Base-by-base conservation (phyloP, 2,888 invertebrate species). In the Cryptosula pallasiana region DNA sequence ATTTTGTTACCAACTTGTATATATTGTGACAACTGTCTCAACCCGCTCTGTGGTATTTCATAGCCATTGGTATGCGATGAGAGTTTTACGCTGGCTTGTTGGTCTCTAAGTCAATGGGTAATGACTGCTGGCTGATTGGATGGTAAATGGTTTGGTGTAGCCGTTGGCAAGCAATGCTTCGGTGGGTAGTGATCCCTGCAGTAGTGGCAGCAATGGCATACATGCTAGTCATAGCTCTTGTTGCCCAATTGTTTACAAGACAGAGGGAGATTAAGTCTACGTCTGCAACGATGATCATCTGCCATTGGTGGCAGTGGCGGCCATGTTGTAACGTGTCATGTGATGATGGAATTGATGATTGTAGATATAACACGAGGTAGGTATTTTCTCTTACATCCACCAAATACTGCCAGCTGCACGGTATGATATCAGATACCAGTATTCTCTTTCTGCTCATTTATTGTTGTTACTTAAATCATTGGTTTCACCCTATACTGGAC, bases 341-440 rank as follows among this genome's bases (percentile, higher is more conserved):
- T 63, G 27, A 63, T 63, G 63, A 23, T 63, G 63, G 63, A 27
- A 13, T 63, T 63, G 63, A 32, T 63, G 63, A 63, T 63, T 63
- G 63, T 63, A 63, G 63, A 63, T 63, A 63, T 63, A 20, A 27
- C 5, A 63, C 13, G 25, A 63, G 63, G 63, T 63, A 63, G 63
- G 63, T 63, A 32, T 63, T n/a, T 63, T 63, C 32, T 63, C 63
- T 27, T 63, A 5, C 55, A 23, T 55, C 25, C 55, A 5, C 55
- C 23, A 16, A 55, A 16, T 5, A 55, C n/a, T n/a, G n/a, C n/a
- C n/a, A n/a, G n/a, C n/a, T n/a, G n/a, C n/a, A n/a, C n/a, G n/a
- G n/a, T n/a, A n/a, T n/a, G n/a, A n/a, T n/a, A n/a, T n/a, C n/a
- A n/a, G n/a, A n/a, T n/a, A n/a, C n/a, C n/a, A n/a, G n/a, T n/a